Conservation (phyloP, 2,888 invertebrate species). For the Tachystola acroxantha region DNA sequence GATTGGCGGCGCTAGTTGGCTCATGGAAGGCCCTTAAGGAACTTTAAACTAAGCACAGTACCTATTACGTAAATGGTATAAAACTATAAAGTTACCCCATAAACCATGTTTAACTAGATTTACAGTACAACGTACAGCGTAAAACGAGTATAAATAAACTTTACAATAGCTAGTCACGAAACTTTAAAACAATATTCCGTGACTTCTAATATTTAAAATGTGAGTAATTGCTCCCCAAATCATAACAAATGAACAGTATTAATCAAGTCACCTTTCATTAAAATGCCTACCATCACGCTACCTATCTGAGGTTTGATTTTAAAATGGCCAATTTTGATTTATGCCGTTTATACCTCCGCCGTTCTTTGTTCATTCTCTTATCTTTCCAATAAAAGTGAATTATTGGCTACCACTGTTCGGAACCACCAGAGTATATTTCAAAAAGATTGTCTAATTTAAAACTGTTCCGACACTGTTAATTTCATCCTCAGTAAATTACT, state of each 20-base stretch:
- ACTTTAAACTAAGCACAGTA: too few relatives aligned
- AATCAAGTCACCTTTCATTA: conserved; percentile 11
- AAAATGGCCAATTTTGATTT: conserved; percentile 55
- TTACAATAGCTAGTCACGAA: conserved; percentile 3
- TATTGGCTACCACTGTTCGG: conserved; percentile 58
- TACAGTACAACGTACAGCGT: too few relatives aligned
- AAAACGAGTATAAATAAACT: not conserved
- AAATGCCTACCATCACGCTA: conserved; percentile 11
- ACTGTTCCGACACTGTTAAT: conserved; percentile 51
- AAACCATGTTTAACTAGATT: too few relatives aligned
- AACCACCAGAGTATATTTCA: conserved; percentile 57
- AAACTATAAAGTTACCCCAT: too few relatives aligned
- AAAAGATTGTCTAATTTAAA: conserved; percentile 70
- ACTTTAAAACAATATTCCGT: conserved; percentile 1
- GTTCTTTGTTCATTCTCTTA: conserved; percentile 64
- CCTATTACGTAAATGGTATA: too few relatives aligned
- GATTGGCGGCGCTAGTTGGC: too few relatives aligned
- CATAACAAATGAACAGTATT: conserved; percentile 5
- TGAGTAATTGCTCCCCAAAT: not conserved
- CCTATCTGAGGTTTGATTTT: conserved; percentile 32
- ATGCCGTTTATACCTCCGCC: conserved; percentile 26
- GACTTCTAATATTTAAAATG: conserved; percentile 2
- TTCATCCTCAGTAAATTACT: conserved; percentile 16
- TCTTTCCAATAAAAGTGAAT: conserved; percentile 70
- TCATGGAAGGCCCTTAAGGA: too few relatives aligned